Evolutionary conservation across 2,888 invertebrate genomes (phyloP).

Genomic region (Xiphydria camelus): DNA sequence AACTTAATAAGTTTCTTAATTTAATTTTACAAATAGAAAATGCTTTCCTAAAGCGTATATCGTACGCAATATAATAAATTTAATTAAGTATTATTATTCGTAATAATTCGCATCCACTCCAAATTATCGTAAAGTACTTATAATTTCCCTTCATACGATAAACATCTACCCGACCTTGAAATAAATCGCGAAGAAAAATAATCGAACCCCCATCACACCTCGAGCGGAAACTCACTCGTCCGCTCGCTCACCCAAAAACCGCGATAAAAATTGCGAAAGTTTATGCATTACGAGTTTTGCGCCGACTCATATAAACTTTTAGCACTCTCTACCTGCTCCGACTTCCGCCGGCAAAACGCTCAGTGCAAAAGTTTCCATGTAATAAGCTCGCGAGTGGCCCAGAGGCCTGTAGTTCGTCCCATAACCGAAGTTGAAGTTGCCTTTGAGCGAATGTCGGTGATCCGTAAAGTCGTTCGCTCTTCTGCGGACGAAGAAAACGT

Average conservation of each 20-base stretch:
- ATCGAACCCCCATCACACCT: neutral
- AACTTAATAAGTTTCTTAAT: no score
- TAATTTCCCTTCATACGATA: neutral
- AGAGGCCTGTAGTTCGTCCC: neutral
- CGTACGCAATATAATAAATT: no score
- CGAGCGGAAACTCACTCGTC: neutral
- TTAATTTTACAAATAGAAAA: no score
- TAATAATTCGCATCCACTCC: no score
- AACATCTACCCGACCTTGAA: neutral
- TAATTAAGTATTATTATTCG: no score
- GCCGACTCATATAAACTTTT: conserved; percentile 20
- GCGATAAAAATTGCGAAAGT: conserved; percentile 29
- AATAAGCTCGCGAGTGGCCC: conserved; percentile 22
- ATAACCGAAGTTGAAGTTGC: no score
- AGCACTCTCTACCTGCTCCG: neutral
- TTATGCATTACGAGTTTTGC: conserved; percentile 23
- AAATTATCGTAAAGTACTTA: no score
- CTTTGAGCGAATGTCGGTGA: neutral
- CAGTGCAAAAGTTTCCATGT: conserved; percentile 28
- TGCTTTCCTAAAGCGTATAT: no score
- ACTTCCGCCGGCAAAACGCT: neutral
- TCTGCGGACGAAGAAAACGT: no score
- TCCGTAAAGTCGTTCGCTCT: no score
- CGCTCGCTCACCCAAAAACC: neutral
- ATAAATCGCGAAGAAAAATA: neutral